Conservation (phyloP, 2,888 invertebrate species). For the Chirona hameri region DNA sequence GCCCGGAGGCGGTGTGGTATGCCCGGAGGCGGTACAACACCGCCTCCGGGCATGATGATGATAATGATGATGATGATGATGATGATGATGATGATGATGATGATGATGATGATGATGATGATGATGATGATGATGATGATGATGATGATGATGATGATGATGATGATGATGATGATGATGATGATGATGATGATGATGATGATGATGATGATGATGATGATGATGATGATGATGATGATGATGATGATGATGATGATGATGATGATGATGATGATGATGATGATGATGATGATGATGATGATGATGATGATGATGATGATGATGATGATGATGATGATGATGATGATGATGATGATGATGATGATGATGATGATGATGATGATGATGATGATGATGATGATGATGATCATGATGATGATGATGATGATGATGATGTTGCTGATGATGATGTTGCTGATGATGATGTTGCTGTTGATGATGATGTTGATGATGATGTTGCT, state of each 20-base stretch:
- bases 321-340: background rate
- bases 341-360: background rate
- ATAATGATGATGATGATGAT: background rate
- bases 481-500: too few relatives aligned
- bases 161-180: constrained; percentile 26
- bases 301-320: background rate
- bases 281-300: background rate
- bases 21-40: too few relatives aligned
- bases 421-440: too few relatives aligned
- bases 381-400: too few relatives aligned
- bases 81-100: background rate
- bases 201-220: background rate
- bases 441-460: too few relatives aligned
- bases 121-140: background rate
- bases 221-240: background rate
- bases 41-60: too few relatives aligned
- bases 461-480: too few relatives aligned
- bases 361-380: too few relatives aligned
- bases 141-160: background rate
- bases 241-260: background rate
- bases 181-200: background rate
- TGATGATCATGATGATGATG: too few relatives aligned
- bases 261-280: background rate
- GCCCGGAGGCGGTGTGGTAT: too few relatives aligned
- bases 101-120: background rate